phyloP scores from a whole-genome alignment of 2,113 vertebrate species.

The Vimba vimba region DNA sequence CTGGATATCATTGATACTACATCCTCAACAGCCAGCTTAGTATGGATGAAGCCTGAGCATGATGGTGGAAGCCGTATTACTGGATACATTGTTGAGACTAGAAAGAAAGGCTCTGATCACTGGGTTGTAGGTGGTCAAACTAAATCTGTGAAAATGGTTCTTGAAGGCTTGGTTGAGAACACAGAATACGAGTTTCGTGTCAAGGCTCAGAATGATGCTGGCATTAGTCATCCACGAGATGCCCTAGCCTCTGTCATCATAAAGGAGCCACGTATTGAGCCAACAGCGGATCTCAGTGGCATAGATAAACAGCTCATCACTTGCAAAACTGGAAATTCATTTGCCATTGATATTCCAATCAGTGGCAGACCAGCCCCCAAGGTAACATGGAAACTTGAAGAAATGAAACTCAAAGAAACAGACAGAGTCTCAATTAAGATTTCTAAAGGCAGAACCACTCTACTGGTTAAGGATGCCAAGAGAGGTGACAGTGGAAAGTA shows the following conservation, averaged over 20 bases:
- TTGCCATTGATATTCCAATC: constrained; percentile 94
- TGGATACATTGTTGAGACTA: constrained; percentile 91
- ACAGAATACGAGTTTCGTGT: constrained; percentile 97
- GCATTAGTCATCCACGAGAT: constrained; percentile 92
- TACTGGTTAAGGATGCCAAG: constrained; percentile 93
- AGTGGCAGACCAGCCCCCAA: constrained; percentile 93
- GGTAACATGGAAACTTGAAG: constrained; percentile 96
- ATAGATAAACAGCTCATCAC: constrained; percentile 95
- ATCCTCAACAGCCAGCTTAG: constrained; percentile 87
- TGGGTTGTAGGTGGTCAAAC: constrained; percentile 88
- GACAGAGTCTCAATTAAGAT: constrained; percentile 90
- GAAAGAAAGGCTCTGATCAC: constrained; percentile 84
- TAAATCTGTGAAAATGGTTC: constrained; percentile 87
- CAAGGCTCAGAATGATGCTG: constrained; percentile 92
- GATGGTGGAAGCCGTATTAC: constrained; percentile 94
- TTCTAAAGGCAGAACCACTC: constrained; percentile 86
- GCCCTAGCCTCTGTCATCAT: constrained; percentile 93
- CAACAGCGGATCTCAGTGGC: constrained; percentile 94
- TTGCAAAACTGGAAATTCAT: constrained; percentile 88
- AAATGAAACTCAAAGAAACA: constrained; percentile 97
- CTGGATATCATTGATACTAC: constrained; percentile 93
- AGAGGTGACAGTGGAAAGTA: constrained; percentile 97
- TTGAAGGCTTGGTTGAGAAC: constrained; percentile 90
- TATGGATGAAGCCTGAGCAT: constrained; percentile 97
- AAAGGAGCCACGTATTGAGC: constrained; percentile 95